Conservation (phyloP, 2,113 vertebrate species). For the Pachypanchax playfairii region DNA sequence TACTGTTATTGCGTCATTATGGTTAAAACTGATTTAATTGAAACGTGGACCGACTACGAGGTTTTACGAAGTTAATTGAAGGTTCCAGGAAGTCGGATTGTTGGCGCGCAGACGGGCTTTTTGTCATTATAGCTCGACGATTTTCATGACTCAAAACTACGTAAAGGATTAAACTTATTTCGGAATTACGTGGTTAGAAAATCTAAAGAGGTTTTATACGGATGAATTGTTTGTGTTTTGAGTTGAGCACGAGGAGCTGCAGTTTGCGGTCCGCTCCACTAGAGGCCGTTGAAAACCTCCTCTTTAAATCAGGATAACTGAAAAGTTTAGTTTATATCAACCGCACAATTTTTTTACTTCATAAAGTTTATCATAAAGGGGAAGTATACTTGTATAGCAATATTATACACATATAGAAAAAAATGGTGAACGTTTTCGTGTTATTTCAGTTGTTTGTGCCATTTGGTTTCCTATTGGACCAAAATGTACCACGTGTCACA, state of each 20-base stretch:
- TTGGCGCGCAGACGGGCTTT: too few relatives aligned
- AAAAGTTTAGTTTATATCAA: not conserved
- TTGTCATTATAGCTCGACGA: too few relatives aligned
- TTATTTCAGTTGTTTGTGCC: not conserved
- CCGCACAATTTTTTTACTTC: not conserved
- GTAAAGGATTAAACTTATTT: too few relatives aligned
- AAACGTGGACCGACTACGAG: too few relatives aligned
- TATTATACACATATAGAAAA: not conserved
- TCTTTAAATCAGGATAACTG: not conserved
- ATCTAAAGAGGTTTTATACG: not conserved
- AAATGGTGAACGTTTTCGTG: not conserved
- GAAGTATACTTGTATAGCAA: not conserved
- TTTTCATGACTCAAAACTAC: too few relatives aligned
- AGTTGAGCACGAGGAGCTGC: not conserved
- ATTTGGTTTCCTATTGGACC: not conserved
- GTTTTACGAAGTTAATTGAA: too few relatives aligned
- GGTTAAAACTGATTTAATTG: too few relatives aligned
- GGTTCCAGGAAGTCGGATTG: too few relatives aligned
- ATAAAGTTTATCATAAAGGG: not conserved
- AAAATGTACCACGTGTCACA: not conserved
- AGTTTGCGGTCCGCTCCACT: not conserved
- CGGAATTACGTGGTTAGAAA: too few relatives aligned
- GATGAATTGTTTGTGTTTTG: too few relatives aligned
- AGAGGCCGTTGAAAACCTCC: not conserved
- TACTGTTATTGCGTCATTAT: too few relatives aligned